Base-by-base conservation (phyloP, 2,797 vertebrate genomes). In the Pempheris klunzingeri region DNA sequence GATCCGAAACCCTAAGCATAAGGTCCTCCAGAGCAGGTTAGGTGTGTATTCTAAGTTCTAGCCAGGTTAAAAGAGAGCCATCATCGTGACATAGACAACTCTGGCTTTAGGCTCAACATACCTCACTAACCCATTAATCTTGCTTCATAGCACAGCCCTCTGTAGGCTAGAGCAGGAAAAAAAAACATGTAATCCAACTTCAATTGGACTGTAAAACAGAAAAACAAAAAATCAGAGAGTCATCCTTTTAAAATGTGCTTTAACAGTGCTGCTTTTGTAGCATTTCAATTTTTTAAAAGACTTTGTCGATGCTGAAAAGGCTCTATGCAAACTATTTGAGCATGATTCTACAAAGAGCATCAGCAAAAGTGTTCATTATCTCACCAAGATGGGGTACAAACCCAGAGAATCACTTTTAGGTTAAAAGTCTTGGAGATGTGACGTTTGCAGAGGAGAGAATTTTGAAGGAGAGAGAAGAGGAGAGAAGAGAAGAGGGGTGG, bases 321-420 rank as follows among this genome's bases (percentile, higher is more conserved):
- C 36, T 58, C 49, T 59, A 8, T 46, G 49, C 43, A 53, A 78
- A 73, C 39, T 46, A 32, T 85, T 65, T 36, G 54, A 81, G 58
- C 22, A 15, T 4, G 55, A 66, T 4, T 58, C 55, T 49, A 78
- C 75, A 84, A 82, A 87, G 71, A 81, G 73, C 70, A 73, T 84
- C 47, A 53, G 68, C 32, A 78, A 82, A 86, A 67, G 61, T 24
- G 63, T 68, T 86, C 75, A 85, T 90, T 86, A 83, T 85, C n/a
- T 57, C 34, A 47, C 72, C 70, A 52, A 78, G 76, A 87, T 64
- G 74, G 49, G 70, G 47, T 75, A 60, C 57, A 54, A 71, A 49
- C 71, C 53, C 54, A 7, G 75, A 83, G 71, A 86, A 77, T 60
- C 4, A 2, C 49, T 71, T 85, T 63, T 59, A n/a, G 53, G 57